A percentile compares a stretch with the other conserved stretches of the same genome.
These are phyloP conservation scores for Lytechinus pictus DNA, from an alignment of 35 echinoderm and acorn worm genomes.

Conservation along the genomic window DNA sequence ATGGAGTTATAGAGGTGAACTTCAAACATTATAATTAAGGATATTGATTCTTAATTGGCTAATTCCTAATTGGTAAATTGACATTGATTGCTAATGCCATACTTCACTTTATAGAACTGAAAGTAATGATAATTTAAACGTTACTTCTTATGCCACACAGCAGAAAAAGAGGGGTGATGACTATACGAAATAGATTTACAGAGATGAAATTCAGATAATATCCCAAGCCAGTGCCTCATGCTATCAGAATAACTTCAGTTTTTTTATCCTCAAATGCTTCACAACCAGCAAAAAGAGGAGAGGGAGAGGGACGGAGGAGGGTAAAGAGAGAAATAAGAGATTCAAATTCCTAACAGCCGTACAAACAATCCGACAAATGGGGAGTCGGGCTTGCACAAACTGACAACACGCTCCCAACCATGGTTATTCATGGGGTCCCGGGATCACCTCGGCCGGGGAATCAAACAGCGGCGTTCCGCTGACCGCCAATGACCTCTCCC, in stretches of 20 bases:
- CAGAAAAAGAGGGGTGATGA: neutral
- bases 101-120: neutral
- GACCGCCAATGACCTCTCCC: constrained; percentile 17
- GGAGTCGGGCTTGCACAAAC: constrained; percentile 26
- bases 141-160: neutral
- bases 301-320: neutral
- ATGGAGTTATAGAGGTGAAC: too few species aligned
- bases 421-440: constrained; percentile 38
- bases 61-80: neutral
- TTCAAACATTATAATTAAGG: neutral
- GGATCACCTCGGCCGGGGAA: constrained; percentile 24
- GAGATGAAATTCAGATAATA: neutral
- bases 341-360: constrained; percentile 12
- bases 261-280: neutral
- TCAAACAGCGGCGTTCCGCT: constrained; percentile 46
- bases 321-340: constrained; percentile 11
- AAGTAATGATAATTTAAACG: neutral
- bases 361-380: constrained; percentile 37
- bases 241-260: constrained; percentile 15
- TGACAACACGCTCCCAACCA: constrained; percentile 37
- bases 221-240: neutral
- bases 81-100: neutral
- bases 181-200: neutral
- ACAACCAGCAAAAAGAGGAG: neutral
- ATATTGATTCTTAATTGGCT: neutral